These are phyloP conservation scores for Pyrocephalus nanus DNA, from an alignment of 2,797 vertebrate genomes.

Conservation along the genomic window DNA sequence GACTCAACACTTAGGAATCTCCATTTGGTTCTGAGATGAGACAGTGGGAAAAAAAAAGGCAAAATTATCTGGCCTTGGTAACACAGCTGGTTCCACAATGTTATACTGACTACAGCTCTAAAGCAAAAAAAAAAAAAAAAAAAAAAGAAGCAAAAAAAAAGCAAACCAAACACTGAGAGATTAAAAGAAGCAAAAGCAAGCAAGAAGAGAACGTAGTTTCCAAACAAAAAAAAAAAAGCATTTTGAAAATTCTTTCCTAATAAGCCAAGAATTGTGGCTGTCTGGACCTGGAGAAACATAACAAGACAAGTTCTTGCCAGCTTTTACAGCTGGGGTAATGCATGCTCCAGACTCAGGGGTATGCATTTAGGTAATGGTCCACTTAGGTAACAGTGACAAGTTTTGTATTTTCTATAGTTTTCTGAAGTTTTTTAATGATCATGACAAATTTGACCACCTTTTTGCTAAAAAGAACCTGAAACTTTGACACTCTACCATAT, in stretches of 20 bases:
- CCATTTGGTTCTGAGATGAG: background rate
- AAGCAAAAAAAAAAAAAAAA: background rate
- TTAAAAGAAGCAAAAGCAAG: background rate
- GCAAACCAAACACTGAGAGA: background rate
- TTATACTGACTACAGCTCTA: background rate
- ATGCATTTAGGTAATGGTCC: background rate
- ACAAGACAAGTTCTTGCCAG: background rate
- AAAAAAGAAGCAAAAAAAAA: too few relatives aligned
- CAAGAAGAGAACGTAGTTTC: background rate
- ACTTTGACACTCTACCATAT: background rate
- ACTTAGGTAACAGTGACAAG: background rate
- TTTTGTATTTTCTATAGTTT: background rate
- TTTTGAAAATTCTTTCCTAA: background rate
- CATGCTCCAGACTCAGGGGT: background rate
- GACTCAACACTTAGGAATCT: background rate
- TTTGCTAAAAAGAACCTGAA: background rate
- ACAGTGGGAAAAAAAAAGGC: background rate
- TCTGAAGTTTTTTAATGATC: background rate
- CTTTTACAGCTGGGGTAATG: background rate
- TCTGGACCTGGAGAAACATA: background rate
- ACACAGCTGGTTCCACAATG: background rate
- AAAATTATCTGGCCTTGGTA: background rate
- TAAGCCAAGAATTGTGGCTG: background rate
- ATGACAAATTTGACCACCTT: background rate
- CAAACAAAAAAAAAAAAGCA: background rate